Base-by-base conservation (phyloP, 2,113 vertebrate genomes). In the Aegotheles bennettii region DNA sequence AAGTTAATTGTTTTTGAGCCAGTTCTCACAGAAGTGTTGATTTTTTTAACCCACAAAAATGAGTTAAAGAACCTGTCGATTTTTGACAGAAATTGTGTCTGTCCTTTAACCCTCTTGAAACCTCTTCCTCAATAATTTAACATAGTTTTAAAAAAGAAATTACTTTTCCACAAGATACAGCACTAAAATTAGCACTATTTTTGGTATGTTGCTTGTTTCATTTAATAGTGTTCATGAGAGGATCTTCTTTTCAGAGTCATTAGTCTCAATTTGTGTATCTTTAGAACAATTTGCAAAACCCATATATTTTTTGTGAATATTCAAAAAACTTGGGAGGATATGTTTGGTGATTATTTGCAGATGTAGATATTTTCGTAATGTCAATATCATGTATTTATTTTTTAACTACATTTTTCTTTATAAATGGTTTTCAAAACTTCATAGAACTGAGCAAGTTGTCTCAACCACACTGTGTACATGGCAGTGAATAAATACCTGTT, bases 251-350 rank as follows among this genome's bases (percentile, higher is more conserved):
- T 48, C 35, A 76, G 40, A 74, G 19, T 29, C 19, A 70, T 67
- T 53, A 89, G 4, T 13, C 14, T 74, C 20, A 73, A 15, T 69
- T 57, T 77, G 13, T 68, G 4, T 4, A 28, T 45, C 25, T 69
- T 83, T 16, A 81, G 14, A 36, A 8, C 5, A 40, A 65, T 57
- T 84, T 61, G 14, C 3, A 83, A 83, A 84, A 15, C 0, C 3
- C 1, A 3, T 29, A 2, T 48, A n/a, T 60, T 71, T 78, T 78
- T 59, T 16, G 17, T 5, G 13, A 57, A 3, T 45, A 47, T 15
- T 1, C 3, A 17, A 61, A 86, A 36, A 75, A 29, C 7, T n/a
- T 3, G 3, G 4, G 42, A 48, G 6, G 0, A 0, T n/a, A 89
- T 21, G 1, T 33, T 57, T 74, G 4, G 13, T 48, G 14, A 63